These are phyloP conservation scores for Schlechtendalia chinensis DNA, from an alignment of 1,140 invertebrate genomes.

Conservation along the genomic window DNA sequence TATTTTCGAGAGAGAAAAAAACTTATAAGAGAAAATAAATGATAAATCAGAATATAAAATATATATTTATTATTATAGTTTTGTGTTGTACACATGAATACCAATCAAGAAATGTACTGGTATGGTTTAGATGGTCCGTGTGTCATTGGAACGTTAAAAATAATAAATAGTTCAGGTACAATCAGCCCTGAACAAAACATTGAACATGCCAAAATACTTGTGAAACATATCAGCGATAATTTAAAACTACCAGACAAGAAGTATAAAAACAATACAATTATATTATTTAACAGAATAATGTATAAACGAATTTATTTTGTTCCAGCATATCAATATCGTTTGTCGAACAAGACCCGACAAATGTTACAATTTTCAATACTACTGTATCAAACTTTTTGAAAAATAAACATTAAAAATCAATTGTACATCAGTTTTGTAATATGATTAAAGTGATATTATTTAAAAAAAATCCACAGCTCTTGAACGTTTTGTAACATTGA, in stretches of 20 bases:
- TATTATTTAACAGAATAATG: not conserved
- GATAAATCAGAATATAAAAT: too few relatives aligned
- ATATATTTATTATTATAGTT: slow-evolving; percentile 2
- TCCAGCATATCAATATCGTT: slow-evolving; percentile 44
- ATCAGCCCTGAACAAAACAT: slow-evolving; percentile 28
- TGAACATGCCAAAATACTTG: slow-evolving; percentile 20
- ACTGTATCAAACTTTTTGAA: slow-evolving; percentile 41
- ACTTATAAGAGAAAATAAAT: too few relatives aligned
- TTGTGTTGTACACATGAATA: slow-evolving; percentile 30
- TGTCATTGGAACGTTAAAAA: slow-evolving; percentile 38
- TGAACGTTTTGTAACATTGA: slow-evolving; percentile 66
- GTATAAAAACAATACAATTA: not conserved
- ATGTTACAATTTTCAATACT: slow-evolving; percentile 39
- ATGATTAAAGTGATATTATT: not conserved
- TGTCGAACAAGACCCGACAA: slow-evolving; percentile 21
- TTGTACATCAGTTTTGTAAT: not conserved
- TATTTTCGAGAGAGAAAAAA: too few relatives aligned
- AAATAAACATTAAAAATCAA: slow-evolving; percentile 6
- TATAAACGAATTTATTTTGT: not conserved
- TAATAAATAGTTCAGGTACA: slow-evolving; percentile 7
- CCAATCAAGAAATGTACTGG: slow-evolving; percentile 21
- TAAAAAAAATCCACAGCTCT: slow-evolving; percentile 67
- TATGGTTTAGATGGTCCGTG: slow-evolving; percentile 26
- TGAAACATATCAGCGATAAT: slow-evolving; percentile 24
- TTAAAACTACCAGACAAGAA: slow-evolving; percentile 29